Conservation (phyloP, 2,888 invertebrate genomes). For the Meiosimyza decipiens region DNA sequence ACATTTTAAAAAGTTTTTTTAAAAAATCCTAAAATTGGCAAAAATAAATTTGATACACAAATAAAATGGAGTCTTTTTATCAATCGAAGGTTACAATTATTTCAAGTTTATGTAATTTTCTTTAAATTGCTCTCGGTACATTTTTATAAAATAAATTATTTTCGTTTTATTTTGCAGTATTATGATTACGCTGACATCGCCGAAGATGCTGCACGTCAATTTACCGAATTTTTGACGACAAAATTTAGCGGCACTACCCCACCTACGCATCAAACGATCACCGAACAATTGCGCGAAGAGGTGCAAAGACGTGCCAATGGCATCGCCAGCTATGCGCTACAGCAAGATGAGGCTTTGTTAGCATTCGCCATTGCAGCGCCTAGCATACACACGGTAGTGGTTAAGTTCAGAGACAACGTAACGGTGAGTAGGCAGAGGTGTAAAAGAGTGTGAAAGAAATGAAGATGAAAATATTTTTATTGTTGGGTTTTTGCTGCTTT, state of each 20-base stretch:
- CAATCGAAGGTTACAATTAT: no score
- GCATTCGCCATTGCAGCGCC: slow-evolving; percentile 67
- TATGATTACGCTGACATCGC: slow-evolving; percentile 65
- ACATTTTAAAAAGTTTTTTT: no score
- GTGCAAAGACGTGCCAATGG: slow-evolving; percentile 63
- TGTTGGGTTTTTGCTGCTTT: background rate
- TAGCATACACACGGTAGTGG: slow-evolving; percentile 65
- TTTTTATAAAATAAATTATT: background rate
- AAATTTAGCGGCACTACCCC: slow-evolving; percentile 57
- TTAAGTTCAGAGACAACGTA: slow-evolving; percentile 66
- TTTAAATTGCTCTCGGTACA: no score
- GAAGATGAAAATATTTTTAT: background rate
- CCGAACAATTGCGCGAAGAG: slow-evolving; percentile 59
- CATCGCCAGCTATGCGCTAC: slow-evolving; percentile 64
- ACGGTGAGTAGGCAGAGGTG: slow-evolving; percentile 55
- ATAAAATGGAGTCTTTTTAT: no score
- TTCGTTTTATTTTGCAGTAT: slow-evolving; percentile 51
- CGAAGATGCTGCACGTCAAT: slow-evolving; percentile 64
- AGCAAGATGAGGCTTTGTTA: slow-evolving; percentile 65
- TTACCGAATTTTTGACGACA: slow-evolving; percentile 62
- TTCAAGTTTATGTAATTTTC: no score
- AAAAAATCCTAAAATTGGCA: no score
- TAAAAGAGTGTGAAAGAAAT: background rate
- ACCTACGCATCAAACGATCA: slow-evolving; percentile 47
- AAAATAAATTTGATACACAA: no score